Conservation (phyloP, 2,113 vertebrate species). For the Cyrtonyx montezumae region DNA sequence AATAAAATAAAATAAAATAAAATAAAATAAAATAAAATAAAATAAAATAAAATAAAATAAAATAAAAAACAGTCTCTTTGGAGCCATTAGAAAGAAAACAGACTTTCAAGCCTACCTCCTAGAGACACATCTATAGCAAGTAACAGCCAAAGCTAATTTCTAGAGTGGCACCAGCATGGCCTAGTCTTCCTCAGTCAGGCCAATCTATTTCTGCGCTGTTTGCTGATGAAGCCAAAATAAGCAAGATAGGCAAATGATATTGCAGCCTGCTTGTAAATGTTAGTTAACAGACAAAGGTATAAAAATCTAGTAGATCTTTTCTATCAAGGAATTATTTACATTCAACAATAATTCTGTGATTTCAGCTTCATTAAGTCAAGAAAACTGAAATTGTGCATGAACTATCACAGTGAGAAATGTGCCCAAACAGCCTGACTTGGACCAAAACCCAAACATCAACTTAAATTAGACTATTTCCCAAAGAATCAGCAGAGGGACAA, state of each 20-base stretch:
- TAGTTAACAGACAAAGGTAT: neutral
- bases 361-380: neutral
- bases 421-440: neutral
- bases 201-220: conserved; percentile 2
- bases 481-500: neutral
- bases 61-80: too few relatives aligned
- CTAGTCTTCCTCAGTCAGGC: neutral
- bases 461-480: neutral
- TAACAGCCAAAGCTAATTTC: neutral
- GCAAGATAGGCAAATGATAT: neutral
- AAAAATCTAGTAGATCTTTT: neutral
- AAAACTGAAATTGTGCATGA: neutral
- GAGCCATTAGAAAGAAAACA: neutral
- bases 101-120: neutral
- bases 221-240: neutral
- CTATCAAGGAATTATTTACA: neutral
- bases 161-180: neutral
- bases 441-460: neutral
- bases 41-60: neutral
- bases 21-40: neutral
- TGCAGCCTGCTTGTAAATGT: neutral
- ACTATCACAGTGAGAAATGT: neutral
- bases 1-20: neutral
- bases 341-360: neutral
- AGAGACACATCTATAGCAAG: neutral